phyloP scores from a whole-genome alignment of 2,113 vertebrate species.

The Xenotilapia caudafasciata region DNA sequence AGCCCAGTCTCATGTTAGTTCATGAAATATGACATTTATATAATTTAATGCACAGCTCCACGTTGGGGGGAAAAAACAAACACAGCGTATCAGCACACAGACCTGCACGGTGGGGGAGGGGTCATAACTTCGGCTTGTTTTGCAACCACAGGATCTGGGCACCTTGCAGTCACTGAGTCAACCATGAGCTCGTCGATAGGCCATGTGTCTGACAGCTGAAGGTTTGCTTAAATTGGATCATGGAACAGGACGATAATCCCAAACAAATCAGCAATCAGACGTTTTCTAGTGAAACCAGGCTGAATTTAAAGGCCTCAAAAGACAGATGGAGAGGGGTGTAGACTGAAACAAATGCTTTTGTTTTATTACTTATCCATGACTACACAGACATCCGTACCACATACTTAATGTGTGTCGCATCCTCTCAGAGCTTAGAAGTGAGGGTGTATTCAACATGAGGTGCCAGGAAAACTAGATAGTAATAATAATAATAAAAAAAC shows the following conservation, averaged over 20 bases:
- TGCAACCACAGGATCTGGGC: not conserved
- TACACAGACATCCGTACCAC: not conserved
- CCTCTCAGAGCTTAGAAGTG: not conserved
- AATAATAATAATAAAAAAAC: not conserved
- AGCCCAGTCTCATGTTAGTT: not conserved
- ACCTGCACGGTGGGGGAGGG: not conserved
- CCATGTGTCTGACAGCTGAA: not conserved
- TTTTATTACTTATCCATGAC: not conserved
- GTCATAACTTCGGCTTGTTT: not conserved
- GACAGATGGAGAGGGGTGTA: not conserved
- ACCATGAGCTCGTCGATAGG: not conserved
- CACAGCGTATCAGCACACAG: not conserved
- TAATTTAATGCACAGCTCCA: not conserved
- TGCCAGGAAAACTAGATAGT: not conserved
- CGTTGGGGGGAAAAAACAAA: fast-evolving
- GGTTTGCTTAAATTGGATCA: not conserved
- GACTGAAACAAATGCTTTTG: not conserved
- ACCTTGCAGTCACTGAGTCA: not conserved
- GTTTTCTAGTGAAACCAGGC: not conserved
- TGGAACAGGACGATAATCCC: not conserved
- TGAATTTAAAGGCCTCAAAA: not conserved
- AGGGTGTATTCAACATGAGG: not conserved
- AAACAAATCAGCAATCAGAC: not conserved
- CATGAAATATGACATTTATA: not conserved
- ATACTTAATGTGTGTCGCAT: not conserved